Base-by-base conservation (phyloP, 2,797 vertebrate genomes). In the Sphenopsis melanotis region DNA sequence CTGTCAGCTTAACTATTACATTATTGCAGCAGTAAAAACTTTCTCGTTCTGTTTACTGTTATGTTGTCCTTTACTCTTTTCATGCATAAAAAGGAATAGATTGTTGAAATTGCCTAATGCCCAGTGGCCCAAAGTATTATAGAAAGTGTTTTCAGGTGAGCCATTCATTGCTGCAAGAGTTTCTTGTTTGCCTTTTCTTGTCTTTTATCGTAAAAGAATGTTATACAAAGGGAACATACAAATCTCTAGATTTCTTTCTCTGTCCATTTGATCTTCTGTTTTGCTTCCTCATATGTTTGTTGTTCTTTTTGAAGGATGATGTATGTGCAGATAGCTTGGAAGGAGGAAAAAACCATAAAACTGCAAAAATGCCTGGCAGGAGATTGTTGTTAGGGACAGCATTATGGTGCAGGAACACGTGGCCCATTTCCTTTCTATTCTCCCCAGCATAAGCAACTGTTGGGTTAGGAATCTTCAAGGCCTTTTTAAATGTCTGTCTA, bases 41-140 rank as follows among this genome's bases (percentile, higher is more conserved):
- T 64, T 17, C 13, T 46, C 68, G 14, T 30, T 56, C 15, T 50
- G 44, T 82, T 47, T 37, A 30, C 32, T 79, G 23, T 46, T 57
- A 52, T 50, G 15, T 70, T 94, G 11, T 49, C 21, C 91, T 61
- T 96, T 90, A 68, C 44, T 86, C 79, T 94, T 72, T 22, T 75
- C 4, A 22, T 4, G 46, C 41, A 66, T 78, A 78, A 93, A 97
- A 95, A 83, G 49, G 80, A 95, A 68, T 36, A 39, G 74, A 87
- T 36, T 41, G 15, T 46, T 47, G 37, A 94, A 87, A 76, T 76
- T 69, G 13, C 65, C n/a, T 71, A 50, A 85, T 69, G 32, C 57
- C 57, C 65, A 95, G 59, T 91, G 93, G 64, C 29, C 24, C 50
- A 52, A 91, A 77, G 34, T 39, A 50, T 83, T 94, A 30, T 44